Evolutionary conservation across 2,113 vertebrate genomes (phyloP), one percentile per base, ranked within the genome.

Genomic region (Notechis scutatus): DNA sequence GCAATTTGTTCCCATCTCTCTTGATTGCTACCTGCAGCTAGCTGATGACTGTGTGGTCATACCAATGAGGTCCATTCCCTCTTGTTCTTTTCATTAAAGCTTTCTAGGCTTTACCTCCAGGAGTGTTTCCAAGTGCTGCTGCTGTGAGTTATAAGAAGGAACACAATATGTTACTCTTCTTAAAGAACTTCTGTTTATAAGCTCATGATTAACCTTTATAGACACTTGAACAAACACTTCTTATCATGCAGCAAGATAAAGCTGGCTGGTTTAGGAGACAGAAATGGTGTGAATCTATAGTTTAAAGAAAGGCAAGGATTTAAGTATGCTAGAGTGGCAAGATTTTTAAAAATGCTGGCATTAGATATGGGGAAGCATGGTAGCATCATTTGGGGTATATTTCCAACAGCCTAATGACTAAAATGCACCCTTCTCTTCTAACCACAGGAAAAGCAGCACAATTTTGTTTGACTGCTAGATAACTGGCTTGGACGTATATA

Each of bases 61-160:
- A 91, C 24, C 91, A 86, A 64, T 92, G 21, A 59, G 23, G 90
- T 94, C 92, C 64, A 91, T 95, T 92, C 47, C 50, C 55, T 85
- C 18, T 50, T 24, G 34, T 69, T 88, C 45, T 89, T 89, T 91
- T 88, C 64, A 50, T 85, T 91, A 89, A 89, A 39, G 23, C 21
- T 85, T 52, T 89, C 15, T 42, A 89, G 20, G 54, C 52, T 85
- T 89, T 52, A 50, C 59, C 56, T 34, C 42, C 64, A 39, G 21
- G 55, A 89, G 42, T 59, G 34, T 55, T 64, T 54, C 50, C 50
- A 91, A 81, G 26, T 15, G 24, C 45, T 92, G 64, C 42, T 57
- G 85, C 42, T 90, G 20, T 92, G 52, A 92, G 29, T 64, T 92
- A 21, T 56, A 64, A 81, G 86, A 88, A 34, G 29, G 42, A 14